phyloP scores from a whole-genome alignment of 2,113 vertebrate species.

The Anguilla rostrata region DNA sequence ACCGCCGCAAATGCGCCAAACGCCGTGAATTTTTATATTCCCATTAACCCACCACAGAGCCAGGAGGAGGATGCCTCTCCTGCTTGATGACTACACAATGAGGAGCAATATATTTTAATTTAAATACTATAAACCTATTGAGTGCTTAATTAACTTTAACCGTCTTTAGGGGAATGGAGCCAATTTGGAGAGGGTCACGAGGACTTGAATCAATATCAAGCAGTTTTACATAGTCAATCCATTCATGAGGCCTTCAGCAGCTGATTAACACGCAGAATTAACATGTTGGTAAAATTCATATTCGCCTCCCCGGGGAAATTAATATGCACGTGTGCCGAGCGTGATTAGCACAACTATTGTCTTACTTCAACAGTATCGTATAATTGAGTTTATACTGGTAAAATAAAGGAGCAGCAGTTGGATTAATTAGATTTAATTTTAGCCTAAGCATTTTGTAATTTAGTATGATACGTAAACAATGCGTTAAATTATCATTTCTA shows the following conservation, averaged over 20 bases:
- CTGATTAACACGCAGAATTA: slow-evolving; percentile 93
- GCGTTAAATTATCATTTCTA: neutral
- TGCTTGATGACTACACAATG: slow-evolving; percentile 82
- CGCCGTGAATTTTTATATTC: slow-evolving; percentile 77
- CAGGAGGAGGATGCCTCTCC: slow-evolving; percentile 70
- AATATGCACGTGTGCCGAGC: slow-evolving; percentile 85
- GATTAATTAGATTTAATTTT: slow-evolving; percentile 67
- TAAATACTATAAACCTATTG: slow-evolving; percentile 91
- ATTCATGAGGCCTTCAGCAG: slow-evolving; percentile 83
- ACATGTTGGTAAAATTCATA: slow-evolving; percentile 93
- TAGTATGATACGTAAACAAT: slow-evolving; percentile 28
- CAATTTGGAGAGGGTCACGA: slow-evolving; percentile 89
- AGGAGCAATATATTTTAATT: slow-evolving; percentile 92
- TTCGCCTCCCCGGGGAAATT: slow-evolving; percentile 83
- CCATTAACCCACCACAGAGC: slow-evolving; percentile 61
- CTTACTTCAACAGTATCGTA: slow-evolving; percentile 87
- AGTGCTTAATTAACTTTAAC: slow-evolving; percentile 96
- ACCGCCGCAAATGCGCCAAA: slow-evolving; percentile 61
- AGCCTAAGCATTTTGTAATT: slow-evolving; percentile 60
- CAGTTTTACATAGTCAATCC: slow-evolving; percentile 86
- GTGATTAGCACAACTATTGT: slow-evolving; percentile 89
- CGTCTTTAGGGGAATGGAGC: slow-evolving; percentile 89
- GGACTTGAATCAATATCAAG: slow-evolving; percentile 87
- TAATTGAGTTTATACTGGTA: slow-evolving; percentile 86
- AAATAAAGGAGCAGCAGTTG: slow-evolving; percentile 72